Conservation (phyloP, 2,797 vertebrate species). For the Merluccius polli region DNA sequence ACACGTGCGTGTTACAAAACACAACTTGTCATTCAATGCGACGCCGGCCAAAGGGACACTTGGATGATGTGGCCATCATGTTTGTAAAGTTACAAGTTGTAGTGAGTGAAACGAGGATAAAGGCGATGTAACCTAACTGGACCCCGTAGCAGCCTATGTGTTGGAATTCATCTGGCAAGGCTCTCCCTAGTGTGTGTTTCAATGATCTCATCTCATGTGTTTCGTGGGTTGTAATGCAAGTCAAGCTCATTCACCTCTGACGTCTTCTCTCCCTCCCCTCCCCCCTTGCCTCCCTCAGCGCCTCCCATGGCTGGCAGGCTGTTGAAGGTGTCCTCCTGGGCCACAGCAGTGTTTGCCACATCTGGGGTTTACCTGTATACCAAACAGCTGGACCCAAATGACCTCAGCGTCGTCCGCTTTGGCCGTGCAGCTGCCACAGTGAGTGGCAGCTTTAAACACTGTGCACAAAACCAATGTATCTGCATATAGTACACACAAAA, state of each 20-base stretch:
- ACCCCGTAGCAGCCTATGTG: neutral
- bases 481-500: neutral
- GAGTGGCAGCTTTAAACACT: conserved; percentile 47
- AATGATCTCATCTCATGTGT: no score
- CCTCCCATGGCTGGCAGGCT: conserved; percentile 78
- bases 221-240: no score
- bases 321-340: conserved; percentile 79
- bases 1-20: neutral
- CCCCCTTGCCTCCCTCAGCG: conserved; percentile 37
- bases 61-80: neutral
- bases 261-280: neutral
- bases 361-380: conserved; percentile 83
- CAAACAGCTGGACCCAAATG: conserved; percentile 80
- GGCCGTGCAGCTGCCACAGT: conserved; percentile 86
- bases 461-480: neutral
- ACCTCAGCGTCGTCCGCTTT: conserved; percentile 86
- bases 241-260: neutral
- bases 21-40: neutral
- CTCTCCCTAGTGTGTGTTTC: no score
- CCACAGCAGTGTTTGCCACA: conserved; percentile 71
- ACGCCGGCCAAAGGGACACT: neutral
- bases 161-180: no score
- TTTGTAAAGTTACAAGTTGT: neutral
- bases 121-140: no score
- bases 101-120: no score